Conservation (phyloP, 2,113 vertebrate species). For the Bujurquina vittata region DNA sequence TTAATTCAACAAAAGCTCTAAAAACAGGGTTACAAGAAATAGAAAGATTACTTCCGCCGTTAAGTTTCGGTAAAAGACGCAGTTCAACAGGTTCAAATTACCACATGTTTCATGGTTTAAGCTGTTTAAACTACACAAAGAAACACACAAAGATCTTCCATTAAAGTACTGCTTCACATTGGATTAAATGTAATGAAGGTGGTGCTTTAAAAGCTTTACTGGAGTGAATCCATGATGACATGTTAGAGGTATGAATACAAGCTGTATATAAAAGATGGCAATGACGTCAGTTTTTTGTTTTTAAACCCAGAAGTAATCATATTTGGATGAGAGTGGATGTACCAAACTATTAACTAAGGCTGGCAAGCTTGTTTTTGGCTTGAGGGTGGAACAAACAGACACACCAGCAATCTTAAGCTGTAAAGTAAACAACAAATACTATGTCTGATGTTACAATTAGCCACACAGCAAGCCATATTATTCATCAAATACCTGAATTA, state of each 20-base stretch:
- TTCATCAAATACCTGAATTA: not conserved
- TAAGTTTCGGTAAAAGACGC: not conserved
- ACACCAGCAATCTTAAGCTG: not conserved
- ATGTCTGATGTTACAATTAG: not conserved
- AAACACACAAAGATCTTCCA: not conserved
- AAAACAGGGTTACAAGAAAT: not conserved
- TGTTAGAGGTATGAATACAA: not conserved
- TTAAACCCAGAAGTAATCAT: not conserved
- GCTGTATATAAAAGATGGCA: not conserved
- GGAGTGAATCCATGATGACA: not conserved
- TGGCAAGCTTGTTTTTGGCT: not conserved
- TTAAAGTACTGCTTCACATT: not conserved
- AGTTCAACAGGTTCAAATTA: slow-evolving; percentile 14
- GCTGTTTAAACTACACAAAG: not conserved
- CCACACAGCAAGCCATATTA: not conserved
- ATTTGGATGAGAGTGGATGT: not conserved
- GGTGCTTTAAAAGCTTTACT: slow-evolving; percentile 4
- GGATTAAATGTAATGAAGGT: not conserved
- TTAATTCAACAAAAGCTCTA: slow-evolving; percentile 22
- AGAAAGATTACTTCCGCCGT: not conserved
- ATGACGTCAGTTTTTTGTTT: not conserved
- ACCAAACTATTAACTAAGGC: not conserved
- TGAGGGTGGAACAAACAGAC: no score
- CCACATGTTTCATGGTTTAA: not conserved
- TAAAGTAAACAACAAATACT: not conserved